These are phyloP conservation scores for Phyllostomus hastatus DNA, from an alignment of 2,113 vertebrate species.

Conservation along the genomic window DNA sequence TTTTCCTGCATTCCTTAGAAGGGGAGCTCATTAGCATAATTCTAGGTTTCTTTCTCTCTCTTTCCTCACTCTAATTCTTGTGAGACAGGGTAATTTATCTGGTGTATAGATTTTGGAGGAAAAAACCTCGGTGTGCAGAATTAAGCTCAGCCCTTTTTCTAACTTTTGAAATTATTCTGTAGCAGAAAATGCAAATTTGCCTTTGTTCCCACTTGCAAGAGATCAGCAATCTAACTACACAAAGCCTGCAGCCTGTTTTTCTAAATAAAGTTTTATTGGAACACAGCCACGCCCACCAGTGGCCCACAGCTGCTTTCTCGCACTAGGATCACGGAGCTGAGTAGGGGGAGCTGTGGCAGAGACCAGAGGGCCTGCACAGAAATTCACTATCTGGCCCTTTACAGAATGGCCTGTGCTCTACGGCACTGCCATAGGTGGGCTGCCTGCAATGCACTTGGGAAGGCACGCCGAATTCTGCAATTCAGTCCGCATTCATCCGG, in stretches of 20 bases:
- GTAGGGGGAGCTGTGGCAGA: background rate
- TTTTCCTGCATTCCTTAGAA: background rate
- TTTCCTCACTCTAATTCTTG: background rate
- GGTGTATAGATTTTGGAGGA: background rate
- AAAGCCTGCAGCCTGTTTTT: background rate
- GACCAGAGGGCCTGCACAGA: background rate
- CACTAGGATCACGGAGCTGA: background rate
- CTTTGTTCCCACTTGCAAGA: background rate
- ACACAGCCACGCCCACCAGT: background rate
- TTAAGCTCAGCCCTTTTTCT: background rate
- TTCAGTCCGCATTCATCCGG: background rate
- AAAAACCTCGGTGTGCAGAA: background rate
- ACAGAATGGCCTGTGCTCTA: background rate
- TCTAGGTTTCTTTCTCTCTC: background rate
- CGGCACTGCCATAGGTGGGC: background rate
- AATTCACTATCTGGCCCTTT: background rate
- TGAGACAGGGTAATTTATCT: background rate
- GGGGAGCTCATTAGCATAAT: background rate
- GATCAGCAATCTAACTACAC: background rate
- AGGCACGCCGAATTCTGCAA: background rate
- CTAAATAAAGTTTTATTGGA: constrained; percentile 18
- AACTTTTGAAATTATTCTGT: background rate
- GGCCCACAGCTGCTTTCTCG: background rate
- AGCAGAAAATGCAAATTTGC: background rate
- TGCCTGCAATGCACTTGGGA: background rate